phyloP scores from a whole-genome alignment of 2,797 vertebrate genomes.

The Odontamblyopus rebecca region DNA sequence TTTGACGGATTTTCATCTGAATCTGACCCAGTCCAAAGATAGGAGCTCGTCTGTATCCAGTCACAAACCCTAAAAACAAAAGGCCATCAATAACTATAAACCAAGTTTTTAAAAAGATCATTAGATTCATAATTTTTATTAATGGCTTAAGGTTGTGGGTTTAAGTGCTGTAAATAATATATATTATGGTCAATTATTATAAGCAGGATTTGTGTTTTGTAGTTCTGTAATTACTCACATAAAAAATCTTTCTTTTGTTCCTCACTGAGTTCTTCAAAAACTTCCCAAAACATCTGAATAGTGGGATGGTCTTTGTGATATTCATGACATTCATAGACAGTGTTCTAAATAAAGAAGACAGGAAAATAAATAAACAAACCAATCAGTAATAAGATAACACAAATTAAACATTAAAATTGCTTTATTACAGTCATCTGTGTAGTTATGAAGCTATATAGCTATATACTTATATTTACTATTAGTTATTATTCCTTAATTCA shows the following conservation, averaged over 20 bases:
- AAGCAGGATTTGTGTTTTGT: no score
- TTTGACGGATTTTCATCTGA: constrained; percentile 51
- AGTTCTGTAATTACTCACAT: constrained; percentile 75
- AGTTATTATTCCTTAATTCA: no score
- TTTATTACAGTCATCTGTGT: background rate
- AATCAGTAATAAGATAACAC: background rate
- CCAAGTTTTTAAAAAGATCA: background rate
- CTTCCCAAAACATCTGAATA: constrained; percentile 89
- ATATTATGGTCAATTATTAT: background rate
- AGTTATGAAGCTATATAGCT: no score
- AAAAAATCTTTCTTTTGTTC: constrained; percentile 90
- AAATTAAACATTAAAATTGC: no score
- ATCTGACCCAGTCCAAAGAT: constrained; percentile 60
- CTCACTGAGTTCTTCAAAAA: constrained; percentile 87
- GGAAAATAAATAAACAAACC: background rate
- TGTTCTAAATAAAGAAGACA: constrained; percentile 73
- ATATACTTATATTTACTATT: no score
- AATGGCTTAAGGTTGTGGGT: background rate
- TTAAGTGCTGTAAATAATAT: background rate
- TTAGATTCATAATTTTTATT: background rate
- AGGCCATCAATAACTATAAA: background rate
- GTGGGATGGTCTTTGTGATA: constrained; percentile 77
- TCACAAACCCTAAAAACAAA: constrained; percentile 69
- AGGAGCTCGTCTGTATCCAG: constrained; percentile 72
- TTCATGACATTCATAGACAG: constrained; percentile 72